These are phyloP conservation scores for Aquatica leii DNA, from an alignment of 2,888 invertebrate genomes.

Conservation along the genomic window DNA sequence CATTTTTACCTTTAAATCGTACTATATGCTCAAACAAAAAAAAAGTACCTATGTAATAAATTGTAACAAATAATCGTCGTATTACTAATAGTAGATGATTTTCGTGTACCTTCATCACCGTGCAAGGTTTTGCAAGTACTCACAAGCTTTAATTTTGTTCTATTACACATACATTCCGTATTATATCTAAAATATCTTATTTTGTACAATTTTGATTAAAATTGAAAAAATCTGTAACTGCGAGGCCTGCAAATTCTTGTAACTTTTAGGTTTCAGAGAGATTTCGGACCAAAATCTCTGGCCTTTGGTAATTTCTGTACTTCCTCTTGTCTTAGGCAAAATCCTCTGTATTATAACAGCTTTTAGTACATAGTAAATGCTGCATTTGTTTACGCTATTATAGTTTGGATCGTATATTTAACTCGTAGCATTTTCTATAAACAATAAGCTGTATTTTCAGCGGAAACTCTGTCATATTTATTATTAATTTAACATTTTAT, in stretches of 20 bases:
- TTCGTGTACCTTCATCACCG: slow-evolving; percentile 25
- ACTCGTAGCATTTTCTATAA: slow-evolving; percentile 25
- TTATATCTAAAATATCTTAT: neutral
- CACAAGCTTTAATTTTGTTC: slow-evolving; percentile 27
- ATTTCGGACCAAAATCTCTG: slow-evolving; percentile 35
- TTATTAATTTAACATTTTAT: slow-evolving; percentile 26
- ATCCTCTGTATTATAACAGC: slow-evolving; percentile 23
- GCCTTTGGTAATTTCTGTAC: slow-evolving; percentile 27
- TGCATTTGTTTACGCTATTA: slow-evolving; percentile 23
- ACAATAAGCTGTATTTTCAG: slow-evolving; percentile 25
- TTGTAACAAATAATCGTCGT: slow-evolving; percentile 52
- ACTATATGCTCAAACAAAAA: slow-evolving; percentile 58
- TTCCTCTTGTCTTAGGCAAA: slow-evolving; percentile 24
- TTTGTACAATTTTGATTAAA: slow-evolving; percentile 8
- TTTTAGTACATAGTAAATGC: slow-evolving; percentile 33
- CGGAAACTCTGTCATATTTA: slow-evolving; percentile 24
- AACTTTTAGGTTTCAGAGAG: slow-evolving; percentile 29
- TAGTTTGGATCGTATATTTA: slow-evolving; percentile 1
- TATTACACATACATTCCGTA: slow-evolving; percentile 29
- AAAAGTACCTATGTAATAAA: slow-evolving; percentile 57
- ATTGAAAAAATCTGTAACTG: slow-evolving; percentile 20
- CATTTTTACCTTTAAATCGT: slow-evolving; percentile 40
- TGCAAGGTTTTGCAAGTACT: slow-evolving; percentile 40
- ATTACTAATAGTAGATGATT: slow-evolving; percentile 41
- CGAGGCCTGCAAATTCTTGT: slow-evolving; percentile 37